These are phyloP conservation scores for Platysteira castanea DNA, from an alignment of 2,113 vertebrate genomes.

Conservation along the genomic window DNA sequence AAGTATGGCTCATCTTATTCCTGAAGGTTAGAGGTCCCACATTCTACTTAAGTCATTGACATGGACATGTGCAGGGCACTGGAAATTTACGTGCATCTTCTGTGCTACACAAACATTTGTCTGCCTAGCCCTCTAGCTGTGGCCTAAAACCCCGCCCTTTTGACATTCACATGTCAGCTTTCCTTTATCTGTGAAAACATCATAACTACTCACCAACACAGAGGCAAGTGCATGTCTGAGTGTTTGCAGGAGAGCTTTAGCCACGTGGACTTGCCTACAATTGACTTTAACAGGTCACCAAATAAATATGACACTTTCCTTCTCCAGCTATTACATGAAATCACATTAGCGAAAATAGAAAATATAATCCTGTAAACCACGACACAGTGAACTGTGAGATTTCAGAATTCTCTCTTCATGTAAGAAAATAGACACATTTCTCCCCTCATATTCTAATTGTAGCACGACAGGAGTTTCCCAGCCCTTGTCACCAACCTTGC, in stretches of 20 bases:
- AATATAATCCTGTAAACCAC: not conserved
- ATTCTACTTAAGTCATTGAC: not conserved
- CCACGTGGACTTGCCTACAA: not conserved
- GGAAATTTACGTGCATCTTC: not conserved
- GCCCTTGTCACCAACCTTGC: not conserved
- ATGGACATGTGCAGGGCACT: not conserved
- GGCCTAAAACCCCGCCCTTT: not conserved
- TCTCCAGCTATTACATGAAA: not conserved
- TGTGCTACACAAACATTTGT: not conserved
- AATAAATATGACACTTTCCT: not conserved
- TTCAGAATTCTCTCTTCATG: not conserved
- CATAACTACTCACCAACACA: not conserved
- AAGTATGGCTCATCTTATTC: not conserved
- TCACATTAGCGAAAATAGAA: not conserved
- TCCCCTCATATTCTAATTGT: not conserved
- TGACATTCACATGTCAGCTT: not conserved
- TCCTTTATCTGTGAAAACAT: not conserved
- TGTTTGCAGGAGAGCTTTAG: not conserved
- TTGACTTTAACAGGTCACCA: not conserved
- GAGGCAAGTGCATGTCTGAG: not conserved
- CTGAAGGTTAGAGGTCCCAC: not conserved
- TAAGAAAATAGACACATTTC: not conserved
- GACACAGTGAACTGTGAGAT: fast-evolving
- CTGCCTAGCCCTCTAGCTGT: not conserved
- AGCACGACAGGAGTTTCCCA: not conserved